Base-by-base conservation (phyloP, 1,140 invertebrate genomes). In the Bombus cullumanus region DNA sequence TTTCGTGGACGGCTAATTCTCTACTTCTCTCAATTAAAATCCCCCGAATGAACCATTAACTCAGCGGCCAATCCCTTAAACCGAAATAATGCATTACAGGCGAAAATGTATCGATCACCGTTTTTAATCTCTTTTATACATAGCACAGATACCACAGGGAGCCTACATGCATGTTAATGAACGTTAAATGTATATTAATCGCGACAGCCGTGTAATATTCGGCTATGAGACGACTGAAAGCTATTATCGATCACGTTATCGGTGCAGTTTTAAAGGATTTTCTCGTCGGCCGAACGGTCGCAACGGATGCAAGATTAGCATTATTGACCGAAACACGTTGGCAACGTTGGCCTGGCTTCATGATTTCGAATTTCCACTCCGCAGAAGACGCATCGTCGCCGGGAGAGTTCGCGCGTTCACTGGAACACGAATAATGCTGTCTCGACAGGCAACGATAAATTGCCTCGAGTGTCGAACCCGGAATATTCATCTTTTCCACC, bases 341-440 rank as follows among this genome's bases (percentile, higher is more conserved):
- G 71, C 86, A 80, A 37, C 75, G 53, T 28, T 85, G 81, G 86
- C 18, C 47, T 80, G 76, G 71, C 83, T 88, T 88, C 82, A 88
- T 88, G 80, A 87, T 86, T 72, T 84, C 75, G 83, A 85, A 88
- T 88, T 88, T 88, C 76, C 87, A 81, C 87, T 64, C 69, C 75
- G 57, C 81, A 37, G 78, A 85, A 76, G 59, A 88, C 76, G 87
- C 82, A 87, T 88, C 76, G 87, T 81, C 72, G 74, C 68, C 47
- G 79, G 5, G 28, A 41, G 68, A 73, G 28, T 81, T 59, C 68
- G 39, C 69, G 39, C 71, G 71, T 72, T 81, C 79, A 73, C n/a
- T 81, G 68, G 47, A 81, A 72, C 79, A 73, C 78, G 79, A 81
- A 72, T 81, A 81, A 81, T 81, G 43, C 31, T 73, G 66, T 68